Evolutionary conservation across 2,888 invertebrate genomes (phyloP), one percentile per base, ranked within the genome.

Genomic region (Patella depressa): DNA sequence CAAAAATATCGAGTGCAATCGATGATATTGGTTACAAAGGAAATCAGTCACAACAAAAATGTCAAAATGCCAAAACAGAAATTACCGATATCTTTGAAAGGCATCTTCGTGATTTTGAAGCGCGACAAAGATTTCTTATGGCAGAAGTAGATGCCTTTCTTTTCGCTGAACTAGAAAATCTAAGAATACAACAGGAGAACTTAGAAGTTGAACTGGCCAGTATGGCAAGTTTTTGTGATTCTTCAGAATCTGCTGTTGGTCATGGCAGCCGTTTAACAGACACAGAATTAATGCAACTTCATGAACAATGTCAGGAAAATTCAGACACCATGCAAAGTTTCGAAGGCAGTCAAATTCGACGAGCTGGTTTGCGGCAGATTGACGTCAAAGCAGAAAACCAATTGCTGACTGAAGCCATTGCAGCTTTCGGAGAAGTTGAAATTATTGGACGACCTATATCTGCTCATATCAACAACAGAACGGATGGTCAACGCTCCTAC

Each of bases 151-250:
- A 99, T 91, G 95, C 96, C 85, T 99, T 98, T 92, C 93, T 97
- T 88, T 94, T 95, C 77, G 95, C 95, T 55, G 99, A 99, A 93
- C 93, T 96, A 88, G 94, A 96, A 54, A 84, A 96, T 88, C 93
- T 98, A 81, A 95, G 95, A 78, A 95, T 96, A 84, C 94, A 98
- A 75, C 97, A 97, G 93, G 97, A 97, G 92, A 98, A 97, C 92
- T 93, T 99, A 87, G 98, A 98, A 91, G 94, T 96, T 91, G 99
- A 99, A 93, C 95, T 98, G 90, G 95, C 95, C 85, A 99, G 98
- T 92, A 97, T 99, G 88, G 95, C 95, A 90, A 97, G 98, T 91
- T 99, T 98, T 92, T 98, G 98, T 93, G 98, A 98, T 92, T 88
- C 89, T 5, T 87, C 88, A 0, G 88, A 88, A 72, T 83, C 86